Percentiles rank a stretch among this genome's conserved stretches.
These are phyloP conservation scores for Lophochroa leadbeateri DNA, from an alignment of 2,113 vertebrate species.

Conservation along the genomic window DNA sequence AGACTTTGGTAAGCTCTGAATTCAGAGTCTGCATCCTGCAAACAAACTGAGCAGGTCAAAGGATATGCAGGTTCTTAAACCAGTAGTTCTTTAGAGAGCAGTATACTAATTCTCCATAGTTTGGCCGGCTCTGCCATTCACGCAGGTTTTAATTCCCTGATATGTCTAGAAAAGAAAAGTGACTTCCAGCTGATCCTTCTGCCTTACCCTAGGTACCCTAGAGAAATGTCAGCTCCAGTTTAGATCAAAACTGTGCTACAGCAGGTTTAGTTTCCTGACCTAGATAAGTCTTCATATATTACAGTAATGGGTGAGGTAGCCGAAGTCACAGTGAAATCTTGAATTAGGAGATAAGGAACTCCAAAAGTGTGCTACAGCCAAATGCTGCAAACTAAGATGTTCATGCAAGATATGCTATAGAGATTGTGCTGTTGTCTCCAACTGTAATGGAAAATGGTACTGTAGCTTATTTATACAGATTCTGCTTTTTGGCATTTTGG, in stretches of 20 bases:
- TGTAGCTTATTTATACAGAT: not conserved
- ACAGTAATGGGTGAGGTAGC: conserved; percentile 31
- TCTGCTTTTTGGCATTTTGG: not conserved
- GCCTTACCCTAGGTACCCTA: conserved; percentile 56
- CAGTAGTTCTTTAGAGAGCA: not conserved
- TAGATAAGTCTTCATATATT: conserved; percentile 35
- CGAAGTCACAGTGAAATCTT: conserved; percentile 5
- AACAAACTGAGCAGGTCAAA: not conserved
- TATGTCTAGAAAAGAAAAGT: conserved; percentile 45
- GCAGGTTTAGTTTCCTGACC: conserved; percentile 62
- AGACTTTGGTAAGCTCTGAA: not conserved
- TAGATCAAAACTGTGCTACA: conserved; percentile 27
- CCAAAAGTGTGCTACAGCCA: not conserved
- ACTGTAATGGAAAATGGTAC: not conserved
- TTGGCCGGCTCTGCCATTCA: not conserved
- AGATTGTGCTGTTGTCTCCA: not conserved
- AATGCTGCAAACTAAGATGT: not conserved
- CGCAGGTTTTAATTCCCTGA: not conserved
- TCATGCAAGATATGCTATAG: not conserved
- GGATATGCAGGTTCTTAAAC: not conserved
- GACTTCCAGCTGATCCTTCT: conserved; percentile 38
- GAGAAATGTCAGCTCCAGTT: conserved; percentile 51
- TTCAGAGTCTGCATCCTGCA: not conserved
- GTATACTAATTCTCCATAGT: not conserved
- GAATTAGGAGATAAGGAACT: not conserved